Evolutionary conservation across 2,888 invertebrate species (phyloP), one percentile per base, ranked within the genome.

Genomic region (Drosophila planitibia): DNA sequence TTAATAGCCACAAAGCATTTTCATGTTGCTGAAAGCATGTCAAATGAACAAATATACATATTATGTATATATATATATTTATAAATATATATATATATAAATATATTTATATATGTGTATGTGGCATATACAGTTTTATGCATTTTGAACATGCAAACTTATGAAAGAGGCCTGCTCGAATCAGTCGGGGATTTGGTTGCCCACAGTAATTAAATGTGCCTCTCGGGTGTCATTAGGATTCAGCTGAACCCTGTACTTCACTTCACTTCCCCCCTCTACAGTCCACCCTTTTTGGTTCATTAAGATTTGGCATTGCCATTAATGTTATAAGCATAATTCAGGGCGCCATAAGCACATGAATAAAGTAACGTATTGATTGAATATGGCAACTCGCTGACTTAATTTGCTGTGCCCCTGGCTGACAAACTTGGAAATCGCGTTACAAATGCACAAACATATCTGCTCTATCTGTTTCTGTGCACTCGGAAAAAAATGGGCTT

Each of bases 1-100:
- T 86, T 86, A 82, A 86, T 89, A 81, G 89, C 76, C 81, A 83
- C 82, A 86, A 84, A 86, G 89, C 85, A 89, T 89, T 86, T 86
- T 69, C 86, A 82, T 89, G 89, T 89, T 82, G 81, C 70, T 81
- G 76, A 82, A 88, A 85, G 80, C 82, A 70, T 79, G 79, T 76
- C 66, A 70, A 47, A 47, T 47, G 25, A 25, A 47, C 16, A 47
- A 47, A 25, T 47, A 47, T 9, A 47, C 25, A 25, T 25, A 47
- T 16, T 16, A 7, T 47, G 7, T 44, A 14, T 53, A 54, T 30
- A 28, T 41, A 44, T 57, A 49, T 59, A 52, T 65, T 32, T 33
- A 14, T 61, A 7, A 7, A 10, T 3, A 22, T 22, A 6, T 55
- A 12, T 53, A 54, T 35, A 39, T 35, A 51, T 66, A 63, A 41